Evolutionary conservation across 1,140 invertebrate species (phyloP), one percentile per base, ranked within the genome.

Genomic region (Zaprionus ghesquierei): DNA sequence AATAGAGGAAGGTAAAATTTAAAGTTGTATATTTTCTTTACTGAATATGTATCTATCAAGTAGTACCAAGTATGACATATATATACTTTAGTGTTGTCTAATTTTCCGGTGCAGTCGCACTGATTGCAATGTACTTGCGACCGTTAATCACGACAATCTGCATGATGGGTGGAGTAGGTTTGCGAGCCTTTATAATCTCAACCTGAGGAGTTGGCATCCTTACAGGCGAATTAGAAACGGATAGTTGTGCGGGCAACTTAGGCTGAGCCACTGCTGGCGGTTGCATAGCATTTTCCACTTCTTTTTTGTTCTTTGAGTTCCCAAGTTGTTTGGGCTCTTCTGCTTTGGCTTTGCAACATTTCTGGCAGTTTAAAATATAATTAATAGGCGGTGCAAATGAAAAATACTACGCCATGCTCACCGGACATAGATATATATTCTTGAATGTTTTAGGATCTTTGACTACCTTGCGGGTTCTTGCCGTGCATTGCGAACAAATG

Each of bases 51-150:
- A 15, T 15, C 2, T 15, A 38, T 15, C 6, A 6, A 6, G 15
- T 38, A 38, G 5, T 15, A 2, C 15, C 35, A 15, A 38, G 27
- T 49, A 27, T 60, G 3, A 31, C 27, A 54, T 18, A 18, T 4
- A n/a, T 53, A 53, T 27, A 29, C 5, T 29, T 8, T 29, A 29
- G 9, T 31, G 2, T 13, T 56, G 6, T 25, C 25, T 41, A 55
- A 61, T 46, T 25, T 15, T 79, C 63, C 4, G 41, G 22, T 9
- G 80, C 80, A 23, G 75, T 68, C 3, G 51, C 76, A 59, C 68
- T 76, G 1, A 82, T 29, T 4, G 80, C 76, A 31, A 84, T 68
- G 25, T 79, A 84, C 61, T 84, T 85, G 22, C 69, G 73, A 9
- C 61, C 62, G 12, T 69, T 77, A n/a, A 80, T 64, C 1, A 60